A percentile compares a stretch with the other conserved stretches of the same genome.
Evolutionary conservation across 2,888 invertebrate genomes (phyloP).

Genomic region (Nymphalis urticae): DNA sequence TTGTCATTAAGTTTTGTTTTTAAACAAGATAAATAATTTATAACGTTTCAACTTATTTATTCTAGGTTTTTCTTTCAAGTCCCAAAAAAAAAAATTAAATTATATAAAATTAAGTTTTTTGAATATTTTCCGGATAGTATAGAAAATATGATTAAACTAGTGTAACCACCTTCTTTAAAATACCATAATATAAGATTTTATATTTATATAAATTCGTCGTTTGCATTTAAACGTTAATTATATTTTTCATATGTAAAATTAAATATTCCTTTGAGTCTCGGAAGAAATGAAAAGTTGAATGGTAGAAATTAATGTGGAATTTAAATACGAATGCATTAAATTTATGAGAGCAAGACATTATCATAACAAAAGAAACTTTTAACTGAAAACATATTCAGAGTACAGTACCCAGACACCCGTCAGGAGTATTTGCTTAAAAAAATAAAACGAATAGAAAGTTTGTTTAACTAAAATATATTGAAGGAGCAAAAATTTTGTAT

Average conservation of each 20-base stretch:
- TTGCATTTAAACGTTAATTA: not conserved
- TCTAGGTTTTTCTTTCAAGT: too few relatives aligned
- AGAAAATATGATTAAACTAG: too few relatives aligned
- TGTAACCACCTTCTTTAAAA: too few relatives aligned
- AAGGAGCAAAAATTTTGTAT: not conserved
- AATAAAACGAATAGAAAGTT: not conserved
- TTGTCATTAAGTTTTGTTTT: too few relatives aligned
- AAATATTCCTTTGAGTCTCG: conserved; percentile 10
- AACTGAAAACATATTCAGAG: conserved; percentile 6
- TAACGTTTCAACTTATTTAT: too few relatives aligned
- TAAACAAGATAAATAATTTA: too few relatives aligned
- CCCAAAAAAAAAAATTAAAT: too few relatives aligned
- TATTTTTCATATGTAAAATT: conserved; percentile 7
- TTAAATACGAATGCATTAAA: conserved; percentile 10
- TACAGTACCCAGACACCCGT: not conserved
- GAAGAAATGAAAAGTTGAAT: conserved; percentile 11
- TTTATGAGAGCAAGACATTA: conserved; percentile 14
- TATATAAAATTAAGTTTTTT: too few relatives aligned
- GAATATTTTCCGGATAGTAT: too few relatives aligned
- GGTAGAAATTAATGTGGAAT: conserved; percentile 12
- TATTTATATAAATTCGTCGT: not conserved
- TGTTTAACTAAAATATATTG: not conserved
- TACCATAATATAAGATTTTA: not conserved
- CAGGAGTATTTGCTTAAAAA: not conserved
- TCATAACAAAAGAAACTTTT: conserved; percentile 10